phyloP scores from a whole-genome alignment of 2,113 vertebrate genomes.

The Xyliphius kryptos region DNA sequence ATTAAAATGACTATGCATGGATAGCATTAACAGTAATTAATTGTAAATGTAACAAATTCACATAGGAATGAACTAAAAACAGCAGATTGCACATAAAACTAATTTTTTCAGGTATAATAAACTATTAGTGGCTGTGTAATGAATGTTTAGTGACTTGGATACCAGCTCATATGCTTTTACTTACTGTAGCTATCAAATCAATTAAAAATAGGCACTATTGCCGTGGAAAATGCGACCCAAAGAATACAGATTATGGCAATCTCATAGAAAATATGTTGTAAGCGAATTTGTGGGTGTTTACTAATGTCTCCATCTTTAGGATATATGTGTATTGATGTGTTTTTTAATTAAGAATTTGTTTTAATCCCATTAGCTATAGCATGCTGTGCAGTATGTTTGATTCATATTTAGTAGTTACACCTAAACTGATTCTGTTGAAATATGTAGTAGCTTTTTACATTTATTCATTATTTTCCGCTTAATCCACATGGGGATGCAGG shows the following conservation, averaged over 20 bases:
- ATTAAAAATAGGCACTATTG: neutral
- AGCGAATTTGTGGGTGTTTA: too few relatives aligned
- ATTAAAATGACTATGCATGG: neutral
- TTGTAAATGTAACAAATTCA: neutral
- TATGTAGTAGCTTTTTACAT: too few relatives aligned
- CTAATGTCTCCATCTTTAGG: too few relatives aligned
- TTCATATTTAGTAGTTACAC: neutral
- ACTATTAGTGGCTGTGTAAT: neutral
- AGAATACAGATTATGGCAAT: too few relatives aligned
- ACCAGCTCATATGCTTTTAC: neutral
- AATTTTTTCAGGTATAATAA: neutral
- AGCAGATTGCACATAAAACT: neutral
- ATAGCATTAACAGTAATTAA: neutral
- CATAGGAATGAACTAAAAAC: neutral
- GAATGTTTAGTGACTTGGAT: neutral
- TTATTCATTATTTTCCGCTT: too few relatives aligned
- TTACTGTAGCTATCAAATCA: neutral
- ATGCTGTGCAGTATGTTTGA: too few relatives aligned
- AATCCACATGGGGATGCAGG: too few relatives aligned
- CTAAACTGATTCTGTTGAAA: too few relatives aligned
- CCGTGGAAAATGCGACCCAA: too few relatives aligned
- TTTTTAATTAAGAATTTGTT: too few relatives aligned
- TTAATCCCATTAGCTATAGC: too few relatives aligned
- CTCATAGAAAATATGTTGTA: neutral
- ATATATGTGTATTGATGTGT: too few relatives aligned